phyloP scores from a whole-genome alignment of 2,888 invertebrate genomes.

The Harpalus rufipes region DNA sequence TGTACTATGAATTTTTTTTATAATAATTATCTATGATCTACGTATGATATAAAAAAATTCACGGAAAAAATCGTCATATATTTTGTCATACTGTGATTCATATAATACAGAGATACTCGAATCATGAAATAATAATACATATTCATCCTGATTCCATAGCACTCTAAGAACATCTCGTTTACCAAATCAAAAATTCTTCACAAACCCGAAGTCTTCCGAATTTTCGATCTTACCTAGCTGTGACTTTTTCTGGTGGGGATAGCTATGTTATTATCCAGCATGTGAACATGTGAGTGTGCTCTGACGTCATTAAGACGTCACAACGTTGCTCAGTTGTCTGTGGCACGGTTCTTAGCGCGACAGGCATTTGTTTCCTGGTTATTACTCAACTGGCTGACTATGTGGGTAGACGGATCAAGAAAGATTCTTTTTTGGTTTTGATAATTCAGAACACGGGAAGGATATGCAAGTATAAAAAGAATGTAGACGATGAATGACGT shows the following conservation, averaged over 20 bases:
- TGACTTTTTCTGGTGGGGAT: background rate
- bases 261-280: conserved; percentile 24
- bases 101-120: too few species aligned
- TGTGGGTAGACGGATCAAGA: conserved; percentile 16
- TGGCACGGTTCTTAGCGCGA: background rate
- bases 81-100: too few species aligned
- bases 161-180: background rate
- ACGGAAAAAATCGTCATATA: too few species aligned
- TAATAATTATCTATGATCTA: too few species aligned
- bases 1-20: too few species aligned
- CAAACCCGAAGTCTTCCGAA: background rate
- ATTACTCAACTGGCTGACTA: conserved; percentile 18
- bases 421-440: background rate
- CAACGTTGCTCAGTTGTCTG: conserved; percentile 39
- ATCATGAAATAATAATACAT: too few species aligned
- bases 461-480: background rate
- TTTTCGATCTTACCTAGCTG: background rate
- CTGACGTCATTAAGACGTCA: conserved; percentile 34
- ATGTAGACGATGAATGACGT: background rate
- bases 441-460: background rate
- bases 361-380: conserved; percentile 22
- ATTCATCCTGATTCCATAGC: too few species aligned
- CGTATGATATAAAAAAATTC: too few species aligned
- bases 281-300: conserved; percentile 34
- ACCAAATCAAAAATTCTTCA: background rate